Conservation (phyloP, 2,113 vertebrate species). For the Scopus umbretta region DNA sequence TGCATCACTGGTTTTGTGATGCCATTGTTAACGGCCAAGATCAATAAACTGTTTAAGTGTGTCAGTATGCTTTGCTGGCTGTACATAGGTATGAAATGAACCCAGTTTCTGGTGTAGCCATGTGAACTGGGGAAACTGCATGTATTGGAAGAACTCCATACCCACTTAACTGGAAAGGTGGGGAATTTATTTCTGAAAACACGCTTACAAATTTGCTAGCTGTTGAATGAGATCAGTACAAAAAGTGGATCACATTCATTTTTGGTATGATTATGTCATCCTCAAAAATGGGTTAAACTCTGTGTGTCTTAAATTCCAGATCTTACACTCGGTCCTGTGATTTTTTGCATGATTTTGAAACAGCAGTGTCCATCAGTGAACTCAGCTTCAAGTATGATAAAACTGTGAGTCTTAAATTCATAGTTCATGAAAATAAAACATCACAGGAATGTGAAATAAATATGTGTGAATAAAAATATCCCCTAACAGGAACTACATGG, state of each 20-base stretch:
- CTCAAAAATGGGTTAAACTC: background rate
- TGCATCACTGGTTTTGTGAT: constrained; percentile 50
- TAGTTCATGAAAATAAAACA: background rate
- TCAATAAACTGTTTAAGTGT: constrained; percentile 61
- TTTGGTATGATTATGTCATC: background rate
- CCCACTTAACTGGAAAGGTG: background rate
- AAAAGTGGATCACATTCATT: background rate
- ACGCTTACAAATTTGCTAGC: constrained; percentile 14
- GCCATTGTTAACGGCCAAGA: constrained; percentile 20
- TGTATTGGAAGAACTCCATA: constrained; percentile 2
- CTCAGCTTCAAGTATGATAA: background rate
- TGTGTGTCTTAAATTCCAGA: constrained; percentile 34
- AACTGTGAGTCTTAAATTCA: background rate
- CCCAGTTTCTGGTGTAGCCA: background rate
- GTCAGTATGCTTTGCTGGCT: constrained; percentile 57
- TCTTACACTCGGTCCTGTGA: background rate
- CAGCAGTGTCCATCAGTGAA: background rate
- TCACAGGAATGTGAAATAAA: background rate
- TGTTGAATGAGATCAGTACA: constrained; percentile 21
- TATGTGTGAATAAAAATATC: background rate
- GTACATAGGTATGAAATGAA: constrained; percentile 38
- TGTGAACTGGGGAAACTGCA: background rate
- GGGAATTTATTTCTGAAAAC: constrained; percentile 33
- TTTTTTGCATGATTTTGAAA: background rate
- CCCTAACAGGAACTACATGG: background rate